phyloP scores from a whole-genome alignment of 2,888 invertebrate genomes.

The Atethmia centrago region DNA sequence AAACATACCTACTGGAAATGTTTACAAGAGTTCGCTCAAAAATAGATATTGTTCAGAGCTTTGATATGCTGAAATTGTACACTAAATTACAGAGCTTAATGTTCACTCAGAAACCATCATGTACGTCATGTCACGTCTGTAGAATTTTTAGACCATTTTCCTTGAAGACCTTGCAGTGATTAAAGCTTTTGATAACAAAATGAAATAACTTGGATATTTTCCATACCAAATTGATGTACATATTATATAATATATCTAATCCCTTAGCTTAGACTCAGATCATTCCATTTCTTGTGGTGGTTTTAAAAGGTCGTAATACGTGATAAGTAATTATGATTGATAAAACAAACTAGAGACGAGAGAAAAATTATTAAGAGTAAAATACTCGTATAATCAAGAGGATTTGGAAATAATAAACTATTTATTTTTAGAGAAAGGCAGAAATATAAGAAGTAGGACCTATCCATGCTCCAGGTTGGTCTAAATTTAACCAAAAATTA shows the following conservation, averaged over 20 bases:
- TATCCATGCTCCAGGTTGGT: neutral
- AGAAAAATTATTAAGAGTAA: neutral
- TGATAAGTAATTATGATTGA: neutral
- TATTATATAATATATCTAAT: neutral
- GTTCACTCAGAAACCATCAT: neutral
- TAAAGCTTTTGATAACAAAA: constrained; percentile 8
- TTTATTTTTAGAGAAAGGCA: neutral
- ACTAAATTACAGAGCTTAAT: constrained; percentile 11
- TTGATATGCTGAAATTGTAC: constrained; percentile 39
- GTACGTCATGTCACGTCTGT: neutral
- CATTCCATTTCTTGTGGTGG: neutral
- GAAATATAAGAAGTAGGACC: neutral
- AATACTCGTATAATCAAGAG: neutral
- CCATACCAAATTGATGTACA: neutral
- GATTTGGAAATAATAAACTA: neutral
- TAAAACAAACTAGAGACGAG: neutral
- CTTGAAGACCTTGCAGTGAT: constrained; percentile 13
- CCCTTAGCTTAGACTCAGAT: neutral
- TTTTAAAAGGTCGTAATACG: constrained; percentile 1
- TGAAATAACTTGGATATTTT: neutral
- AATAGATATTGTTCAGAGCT: constrained; percentile 55
- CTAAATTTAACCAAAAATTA: neutral
- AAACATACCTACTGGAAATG: constrained; percentile 35
- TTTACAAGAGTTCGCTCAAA: constrained; percentile 45
- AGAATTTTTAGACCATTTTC: constrained; percentile 1